phyloP scores from a whole-genome alignment of 2,797 vertebrate species.

The Coranthus polyacanthus region DNA sequence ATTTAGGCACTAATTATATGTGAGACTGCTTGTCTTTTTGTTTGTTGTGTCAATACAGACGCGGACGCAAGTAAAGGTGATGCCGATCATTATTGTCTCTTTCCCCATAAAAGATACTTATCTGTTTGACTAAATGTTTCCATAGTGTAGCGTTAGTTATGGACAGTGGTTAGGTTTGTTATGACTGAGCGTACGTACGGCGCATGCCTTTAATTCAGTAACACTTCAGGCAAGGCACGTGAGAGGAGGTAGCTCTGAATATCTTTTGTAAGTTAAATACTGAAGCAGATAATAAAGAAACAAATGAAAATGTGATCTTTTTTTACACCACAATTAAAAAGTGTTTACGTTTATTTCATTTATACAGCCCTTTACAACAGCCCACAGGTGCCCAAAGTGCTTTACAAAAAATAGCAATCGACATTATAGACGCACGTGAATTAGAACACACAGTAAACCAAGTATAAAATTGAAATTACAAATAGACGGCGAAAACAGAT shows the following conservation, averaged over 20 bases:
- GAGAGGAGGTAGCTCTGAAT: too few relatives aligned
- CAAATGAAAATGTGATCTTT: background rate
- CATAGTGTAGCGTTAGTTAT: constrained; percentile 14
- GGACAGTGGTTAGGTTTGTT: constrained; percentile 1
- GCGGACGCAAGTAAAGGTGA: constrained; percentile 2
- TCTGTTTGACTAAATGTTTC: constrained; percentile 25
- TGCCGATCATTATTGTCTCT: constrained; percentile 14
- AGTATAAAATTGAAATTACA: too few relatives aligned
- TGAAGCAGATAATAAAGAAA: background rate
- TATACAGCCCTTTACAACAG: too few relatives aligned
- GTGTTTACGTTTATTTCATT: too few relatives aligned
- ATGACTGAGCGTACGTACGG: too few relatives aligned
- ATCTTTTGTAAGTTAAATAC: too few relatives aligned
- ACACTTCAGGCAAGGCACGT: background rate
- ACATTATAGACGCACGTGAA: too few relatives aligned
- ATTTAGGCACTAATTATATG: constrained; percentile 22
- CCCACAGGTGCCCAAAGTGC: too few relatives aligned
- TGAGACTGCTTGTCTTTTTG: constrained; percentile 16
- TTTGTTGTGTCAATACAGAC: constrained; percentile 56
- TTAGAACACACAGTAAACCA: too few relatives aligned
- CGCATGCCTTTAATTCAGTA: background rate
- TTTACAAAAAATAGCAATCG: too few relatives aligned
- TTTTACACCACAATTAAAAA: background rate
- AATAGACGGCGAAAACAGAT: too few relatives aligned
- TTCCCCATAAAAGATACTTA: constrained; percentile 25